These are phyloP conservation scores for Meteorus sp. DNA, from an alignment of 1,140 invertebrate species.

Conservation along the genomic window DNA sequence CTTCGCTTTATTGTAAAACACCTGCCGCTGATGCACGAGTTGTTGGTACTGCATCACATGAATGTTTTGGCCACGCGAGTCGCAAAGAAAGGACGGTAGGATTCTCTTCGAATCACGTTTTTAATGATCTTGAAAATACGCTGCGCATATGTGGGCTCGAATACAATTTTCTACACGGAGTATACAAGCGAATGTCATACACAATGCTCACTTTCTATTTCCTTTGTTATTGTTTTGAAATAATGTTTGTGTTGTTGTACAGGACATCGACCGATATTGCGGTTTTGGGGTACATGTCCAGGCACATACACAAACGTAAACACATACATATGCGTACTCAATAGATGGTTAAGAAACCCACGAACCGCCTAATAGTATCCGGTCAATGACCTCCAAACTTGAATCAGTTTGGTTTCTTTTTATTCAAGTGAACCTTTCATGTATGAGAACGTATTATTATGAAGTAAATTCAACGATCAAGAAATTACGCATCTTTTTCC, in stretches of 20 bases:
- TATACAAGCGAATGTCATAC: no score
- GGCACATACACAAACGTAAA: neutral
- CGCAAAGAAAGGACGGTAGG: neutral
- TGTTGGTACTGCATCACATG: neutral
- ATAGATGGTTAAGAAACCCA: slow-evolving; percentile 1
- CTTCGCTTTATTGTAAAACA: no score
- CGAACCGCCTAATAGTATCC: slow-evolving; percentile 1
- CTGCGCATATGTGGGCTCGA: no score
- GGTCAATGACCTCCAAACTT: slow-evolving; percentile 7
- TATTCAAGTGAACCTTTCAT: neutral
- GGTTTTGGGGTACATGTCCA: slow-evolving; percentile 20
- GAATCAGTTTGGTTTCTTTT: slow-evolving; percentile 7
- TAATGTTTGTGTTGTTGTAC: neutral
- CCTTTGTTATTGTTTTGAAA: slow-evolving; percentile 15
- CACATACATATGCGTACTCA: neutral
- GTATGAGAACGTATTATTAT: no score
- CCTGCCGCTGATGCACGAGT: neutral
- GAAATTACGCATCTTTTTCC: no score
- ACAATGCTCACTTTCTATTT: no score
- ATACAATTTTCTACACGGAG: neutral
- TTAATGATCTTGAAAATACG: no score
- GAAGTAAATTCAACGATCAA: no score
- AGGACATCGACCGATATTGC: slow-evolving; percentile 3
- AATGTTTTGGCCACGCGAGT: neutral
- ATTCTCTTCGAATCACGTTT: neutral